A percentile compares a stretch with the other conserved stretches of the same genome.
These are phyloP conservation scores for Entomobrya proxima DNA, from an alignment of 2,888 invertebrate genomes.

Conservation along the genomic window DNA sequence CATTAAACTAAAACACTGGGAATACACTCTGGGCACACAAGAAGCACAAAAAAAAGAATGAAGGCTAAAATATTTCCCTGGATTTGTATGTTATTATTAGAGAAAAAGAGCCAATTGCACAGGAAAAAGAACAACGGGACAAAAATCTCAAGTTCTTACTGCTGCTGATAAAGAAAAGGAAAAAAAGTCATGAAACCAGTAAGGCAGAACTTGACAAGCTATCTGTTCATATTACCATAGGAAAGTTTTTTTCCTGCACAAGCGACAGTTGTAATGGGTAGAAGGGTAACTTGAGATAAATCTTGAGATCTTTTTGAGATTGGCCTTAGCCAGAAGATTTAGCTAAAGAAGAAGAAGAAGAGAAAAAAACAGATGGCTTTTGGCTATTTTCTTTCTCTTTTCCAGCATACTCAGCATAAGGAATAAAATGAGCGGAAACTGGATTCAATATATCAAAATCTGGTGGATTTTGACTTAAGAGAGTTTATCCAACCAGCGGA, in stretches of 20 bases:
- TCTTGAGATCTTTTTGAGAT: neutral
- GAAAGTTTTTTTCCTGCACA: neutral
- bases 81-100: no score
- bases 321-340: neutral
- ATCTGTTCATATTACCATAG: neutral
- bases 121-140: neutral
- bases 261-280: neutral
- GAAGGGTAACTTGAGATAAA: neutral
- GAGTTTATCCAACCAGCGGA: conserved; percentile 3
- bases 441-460: conserved; percentile 43
- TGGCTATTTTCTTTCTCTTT: neutral
- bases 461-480: conserved; percentile 16
- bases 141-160: no score
- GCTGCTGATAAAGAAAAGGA: neutral
- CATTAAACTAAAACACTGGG: neutral
- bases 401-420: no score
- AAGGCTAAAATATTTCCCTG: no score
- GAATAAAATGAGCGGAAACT: conserved; percentile 48
- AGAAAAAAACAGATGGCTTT: neutral
- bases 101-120: no score
- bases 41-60: no score
- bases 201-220: conserved; percentile 3
- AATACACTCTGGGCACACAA: no score
- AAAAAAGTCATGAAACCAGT: neutral
- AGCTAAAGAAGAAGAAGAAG: neutral